Evolutionary conservation across 2,113 vertebrate genomes (phyloP), one percentile per base, ranked within the genome.

Genomic region (Nesogale talazaci): DNA sequence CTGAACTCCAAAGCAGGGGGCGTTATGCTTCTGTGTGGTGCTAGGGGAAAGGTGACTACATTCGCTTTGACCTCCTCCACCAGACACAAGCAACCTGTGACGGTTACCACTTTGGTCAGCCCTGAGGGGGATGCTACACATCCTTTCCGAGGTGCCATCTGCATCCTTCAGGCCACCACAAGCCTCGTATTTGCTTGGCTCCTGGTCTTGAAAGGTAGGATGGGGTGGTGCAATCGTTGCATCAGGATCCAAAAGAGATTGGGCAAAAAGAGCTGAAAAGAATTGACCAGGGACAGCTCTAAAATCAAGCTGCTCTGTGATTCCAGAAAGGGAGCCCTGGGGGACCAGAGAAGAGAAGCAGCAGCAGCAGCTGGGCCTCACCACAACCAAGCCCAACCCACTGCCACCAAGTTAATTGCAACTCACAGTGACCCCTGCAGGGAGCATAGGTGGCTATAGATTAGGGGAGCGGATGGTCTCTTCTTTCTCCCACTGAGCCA

Each of bases 81-180:
- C 77, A 89, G 25, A 96, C 74, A 92, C 15, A 42, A 92, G 85
- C 5, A 46, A 77, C 59, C 59, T 63, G 3, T 7, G 61, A 86
- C 5, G 40, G 22, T 3, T 5, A 23, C 70, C 31, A 11, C 65
- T 67, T 92, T 31, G 52, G 29, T 42, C 88, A 86, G 36, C 40
- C 88, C 40, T 56, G 83, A 59, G 6, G 36, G 46, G 46, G 46
- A 10, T 52, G 46, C 46, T 52, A 52, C 14, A 80, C 27, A 70
- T 52, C 29, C 27, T 74, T 10, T 78, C 90, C 22, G 31, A 23
- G 34, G 31, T 56, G 34, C 34, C 52, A 56, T 34, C 79, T 52
- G 22, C 40, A 67, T 67, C 78, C 20, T 74, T 80, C 67, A 34
- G 72, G 10, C n/a, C 27, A 78, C 56, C 56, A 56, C 4, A 52